Conservation (phyloP, 2,888 invertebrate species). For the Nesidiocoris tenuis region DNA sequence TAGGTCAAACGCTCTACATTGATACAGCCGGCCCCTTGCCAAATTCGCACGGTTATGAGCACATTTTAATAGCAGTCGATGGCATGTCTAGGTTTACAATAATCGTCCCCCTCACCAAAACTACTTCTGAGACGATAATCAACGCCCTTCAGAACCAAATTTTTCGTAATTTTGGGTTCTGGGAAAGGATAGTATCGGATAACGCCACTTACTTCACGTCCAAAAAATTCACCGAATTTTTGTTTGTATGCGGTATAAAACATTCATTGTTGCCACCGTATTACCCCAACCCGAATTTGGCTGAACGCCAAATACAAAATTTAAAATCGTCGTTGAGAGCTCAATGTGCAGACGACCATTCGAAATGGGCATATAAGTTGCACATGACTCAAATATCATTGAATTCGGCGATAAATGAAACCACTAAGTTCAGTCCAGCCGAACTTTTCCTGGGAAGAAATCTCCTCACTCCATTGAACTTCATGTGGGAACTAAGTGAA, state of each 20-base stretch:
- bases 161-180: constrained; percentile 19
- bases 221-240: constrained; percentile 8
- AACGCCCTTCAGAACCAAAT: neutral
- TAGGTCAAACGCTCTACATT: neutral
- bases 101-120: neutral
- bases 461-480: neutral
- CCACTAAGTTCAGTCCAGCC: constrained; percentile 18
- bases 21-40: constrained; percentile 1
- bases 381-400: constrained; percentile 9
- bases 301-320: constrained; percentile 11
- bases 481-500: constrained; percentile 11
- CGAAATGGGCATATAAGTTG: constrained; percentile 10
- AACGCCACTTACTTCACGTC: constrained; percentile 16
- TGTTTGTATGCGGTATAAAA: neutral
- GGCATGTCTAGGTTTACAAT: constrained; percentile 3
- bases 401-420: neutral
- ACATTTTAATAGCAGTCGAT: constrained; percentile 15
- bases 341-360: constrained; percentile 2
- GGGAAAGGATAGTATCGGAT: constrained; percentile 3
- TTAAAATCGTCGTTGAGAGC: constrained; percentile 12
- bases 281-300: constrained; percentile 25
- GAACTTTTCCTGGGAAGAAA: constrained; percentile 18
- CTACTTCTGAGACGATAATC: constrained; percentile 9
- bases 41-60: neutral
- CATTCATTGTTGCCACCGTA: neutral